These are phyloP conservation scores for Gonioctena quinquepunctata DNA, from an alignment of 1,140 invertebrate genomes.

Conservation along the genomic window DNA sequence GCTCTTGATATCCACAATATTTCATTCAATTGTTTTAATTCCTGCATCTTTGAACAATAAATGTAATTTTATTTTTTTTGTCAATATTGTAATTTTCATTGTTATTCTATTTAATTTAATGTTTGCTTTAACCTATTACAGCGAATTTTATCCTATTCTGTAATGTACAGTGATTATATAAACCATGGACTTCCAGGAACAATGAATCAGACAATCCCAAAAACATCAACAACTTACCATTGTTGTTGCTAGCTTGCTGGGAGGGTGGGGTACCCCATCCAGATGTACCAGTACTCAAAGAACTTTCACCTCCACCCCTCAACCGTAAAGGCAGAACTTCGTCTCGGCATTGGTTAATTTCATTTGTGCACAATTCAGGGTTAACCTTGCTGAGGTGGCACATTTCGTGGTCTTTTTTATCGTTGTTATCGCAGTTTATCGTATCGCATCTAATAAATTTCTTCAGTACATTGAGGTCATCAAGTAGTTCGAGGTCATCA, in stretches of 20 bases:
- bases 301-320: constrained; percentile 78
- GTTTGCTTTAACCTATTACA: too few species aligned
- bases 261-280: constrained; percentile 75
- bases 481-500: constrained; percentile 54
- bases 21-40: too few species aligned
- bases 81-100: too few species aligned
- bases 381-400: constrained; percentile 30
- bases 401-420: constrained; percentile 31
- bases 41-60: too few species aligned
- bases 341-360: constrained; percentile 47
- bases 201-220: neutral
- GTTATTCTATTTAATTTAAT: too few species aligned
- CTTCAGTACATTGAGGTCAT: constrained; percentile 42
- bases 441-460: constrained; percentile 30
- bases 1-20: too few species aligned
- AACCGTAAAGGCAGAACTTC: constrained; percentile 64
- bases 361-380: constrained; percentile 24
- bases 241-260: constrained; percentile 66
- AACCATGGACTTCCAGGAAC: neutral
- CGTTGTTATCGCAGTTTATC: constrained; percentile 41
- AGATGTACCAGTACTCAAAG: constrained; percentile 71
- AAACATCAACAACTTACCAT: constrained; percentile 57
- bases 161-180: too few species aligned
- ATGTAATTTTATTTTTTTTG: too few species aligned
- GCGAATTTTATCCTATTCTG: too few species aligned